Evolutionary conservation across 2,113 vertebrate genomes (phyloP), one percentile per base, ranked within the genome.

Genomic region (Ictalurus punctatus): DNA sequence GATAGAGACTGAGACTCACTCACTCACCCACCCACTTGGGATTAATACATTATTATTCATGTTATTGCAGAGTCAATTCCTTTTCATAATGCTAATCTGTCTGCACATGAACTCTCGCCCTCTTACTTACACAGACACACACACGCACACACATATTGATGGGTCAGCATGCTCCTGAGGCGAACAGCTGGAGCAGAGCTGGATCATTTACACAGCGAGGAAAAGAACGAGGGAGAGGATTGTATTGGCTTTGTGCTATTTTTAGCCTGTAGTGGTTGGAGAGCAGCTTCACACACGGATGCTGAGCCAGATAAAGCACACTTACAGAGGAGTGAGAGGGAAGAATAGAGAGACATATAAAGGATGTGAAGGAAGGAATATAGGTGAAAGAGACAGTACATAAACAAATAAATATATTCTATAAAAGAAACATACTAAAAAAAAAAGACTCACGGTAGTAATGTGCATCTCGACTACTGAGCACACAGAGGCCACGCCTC

Each of bases 251-350:
- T 76, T 56, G 83, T 92, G 87, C 94, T 96, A 96, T 96, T 95
- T 96, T 94, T 96, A 95, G 93, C 89, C 88, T 54, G 81, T 85
- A 84, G 93, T 91, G 88, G 90, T 85, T 96, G 96, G 95, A 96
- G 90, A 94, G 95, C 85, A 95, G 95, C 96, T 96, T 95, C 95
- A 87, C 59, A 95, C 89, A 89, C 86, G 93, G 95, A 95, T 94
- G 95, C 86, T 67, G 76, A 69, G 44, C 40, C 76, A 81, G 86
- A 87, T 81, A 65, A 87, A 81, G 86, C 86, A 25, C 54, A n/a
- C 25, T 48, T 14, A 27, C 30, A 78, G 25, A 25, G 21, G 63
- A 67, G 63, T 7, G 73, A 13, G 10, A 48, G 25, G 34, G 71
- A 40, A 19, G 34, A 21, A 73, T 8, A 73, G 34, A 73, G 34